Evolutionary conservation across 1,140 invertebrate species (phyloP).

Genomic region (Meloidogyne hapla): DNA sequence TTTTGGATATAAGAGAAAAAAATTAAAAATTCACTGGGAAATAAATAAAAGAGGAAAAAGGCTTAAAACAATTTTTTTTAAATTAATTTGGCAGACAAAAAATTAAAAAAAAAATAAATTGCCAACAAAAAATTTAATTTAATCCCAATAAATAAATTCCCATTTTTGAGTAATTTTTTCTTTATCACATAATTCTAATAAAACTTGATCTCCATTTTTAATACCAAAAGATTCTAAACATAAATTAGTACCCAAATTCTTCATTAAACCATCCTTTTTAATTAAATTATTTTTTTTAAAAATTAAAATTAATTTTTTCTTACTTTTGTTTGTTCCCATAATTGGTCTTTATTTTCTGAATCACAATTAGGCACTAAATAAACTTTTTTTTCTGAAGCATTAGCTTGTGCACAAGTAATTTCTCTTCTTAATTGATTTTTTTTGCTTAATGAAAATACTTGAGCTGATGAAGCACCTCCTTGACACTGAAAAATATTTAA

Average conservation of each 20-base stretch:
- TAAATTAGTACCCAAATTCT: conserved; percentile 38
- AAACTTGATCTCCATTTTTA: conserved; percentile 42
- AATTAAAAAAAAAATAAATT: neutral
- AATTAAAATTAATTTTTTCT: neutral
- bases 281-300: neutral
- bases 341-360: conserved; percentile 28
- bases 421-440: conserved; percentile 52
- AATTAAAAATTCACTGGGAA: too few relatives aligned
- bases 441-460: conserved; percentile 60
- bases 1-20: too few relatives aligned
- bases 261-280: conserved; percentile 40
- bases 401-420: conserved; percentile 49
- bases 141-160: conserved; percentile 41
- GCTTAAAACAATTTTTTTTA: too few relatives aligned
- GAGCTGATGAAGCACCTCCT: conserved; percentile 56
- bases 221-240: conserved; percentile 48
- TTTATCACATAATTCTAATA: conserved; percentile 41
- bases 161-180: conserved; percentile 47
- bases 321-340: conserved; percentile 45
- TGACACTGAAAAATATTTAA: conserved; percentile 45
- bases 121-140: neutral
- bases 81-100: neutral
- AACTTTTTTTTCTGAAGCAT: conserved; percentile 25
- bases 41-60: too few relatives aligned
- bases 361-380: conserved; percentile 11